Conservation (phyloP, 2,797 vertebrate species). For the Carcharodon carcharias region DNA sequence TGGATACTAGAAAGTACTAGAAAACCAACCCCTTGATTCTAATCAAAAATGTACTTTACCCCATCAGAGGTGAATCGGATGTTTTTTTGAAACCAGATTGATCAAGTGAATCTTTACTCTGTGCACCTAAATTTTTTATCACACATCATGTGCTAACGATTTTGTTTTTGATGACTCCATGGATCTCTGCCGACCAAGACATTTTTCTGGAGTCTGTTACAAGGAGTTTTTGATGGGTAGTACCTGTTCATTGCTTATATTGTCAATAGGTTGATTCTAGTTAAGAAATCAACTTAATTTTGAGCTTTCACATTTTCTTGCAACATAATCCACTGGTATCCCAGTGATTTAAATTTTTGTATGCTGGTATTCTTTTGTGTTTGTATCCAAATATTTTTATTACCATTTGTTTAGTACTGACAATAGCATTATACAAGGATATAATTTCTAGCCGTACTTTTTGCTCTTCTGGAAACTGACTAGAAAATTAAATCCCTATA, state of each 20-base stretch:
- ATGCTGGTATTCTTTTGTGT: background rate
- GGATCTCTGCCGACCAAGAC: slow-evolving; percentile 28
- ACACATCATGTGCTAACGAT: slow-evolving; percentile 36
- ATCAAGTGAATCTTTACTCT: slow-evolving; percentile 38
- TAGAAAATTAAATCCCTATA: background rate
- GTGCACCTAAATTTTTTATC: slow-evolving; percentile 38
- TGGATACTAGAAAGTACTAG: slow-evolving; percentile 95
- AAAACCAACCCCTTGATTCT: slow-evolving; percentile 81
- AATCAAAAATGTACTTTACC: slow-evolving; percentile 76
- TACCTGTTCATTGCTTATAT: slow-evolving; percentile 29
- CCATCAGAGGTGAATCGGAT: slow-evolving; percentile 55
- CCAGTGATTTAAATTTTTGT: background rate
- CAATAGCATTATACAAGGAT: background rate
- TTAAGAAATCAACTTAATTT: background rate
- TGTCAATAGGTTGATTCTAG: slow-evolving; percentile 4
- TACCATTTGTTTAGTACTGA: background rate
- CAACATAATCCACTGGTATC: background rate
- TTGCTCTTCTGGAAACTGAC: no score
- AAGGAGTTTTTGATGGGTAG: slow-evolving; percentile 29
- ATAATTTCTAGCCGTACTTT: background rate
- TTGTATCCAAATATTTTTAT: background rate
- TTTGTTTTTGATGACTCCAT: slow-evolving; percentile 37
- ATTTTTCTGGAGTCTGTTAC: slow-evolving; percentile 22
- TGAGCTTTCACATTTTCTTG: background rate
- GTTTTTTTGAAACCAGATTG: slow-evolving; percentile 38